These are phyloP conservation scores for Acrocyrtus sp. DNA, from an alignment of 2,888 invertebrate species.

Conservation along the genomic window DNA sequence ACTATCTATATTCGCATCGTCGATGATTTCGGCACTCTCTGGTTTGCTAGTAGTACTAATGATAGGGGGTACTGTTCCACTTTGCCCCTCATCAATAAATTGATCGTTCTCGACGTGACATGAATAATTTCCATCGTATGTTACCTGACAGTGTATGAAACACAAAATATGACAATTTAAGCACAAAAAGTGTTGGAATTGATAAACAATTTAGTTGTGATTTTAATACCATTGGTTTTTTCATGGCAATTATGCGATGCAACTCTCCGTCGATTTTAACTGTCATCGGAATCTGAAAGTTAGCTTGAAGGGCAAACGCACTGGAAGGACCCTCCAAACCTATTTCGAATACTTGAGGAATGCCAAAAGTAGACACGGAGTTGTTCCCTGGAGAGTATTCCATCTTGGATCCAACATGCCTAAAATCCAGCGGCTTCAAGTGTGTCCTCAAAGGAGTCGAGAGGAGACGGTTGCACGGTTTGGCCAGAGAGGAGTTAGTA, in stretches of 20 bases:
- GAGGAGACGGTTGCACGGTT: neutral
- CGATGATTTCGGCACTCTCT: too few relatives aligned
- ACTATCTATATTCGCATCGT: too few relatives aligned
- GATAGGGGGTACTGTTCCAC: too few relatives aligned
- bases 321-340: constrained; percentile 42
- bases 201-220: too few relatives aligned
- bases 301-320: constrained; percentile 23
- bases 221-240: constrained; percentile 11
- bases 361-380: constrained; percentile 19
- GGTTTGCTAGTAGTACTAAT: too few relatives aligned
- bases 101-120: too few relatives aligned
- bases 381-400: constrained; percentile 15
- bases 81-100: too few relatives aligned
- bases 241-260: constrained; percentile 27
- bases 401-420: constrained; percentile 2
- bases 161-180: too few relatives aligned
- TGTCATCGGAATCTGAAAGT: constrained; percentile 34
- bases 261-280: constrained; percentile 9
- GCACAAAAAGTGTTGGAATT: too few relatives aligned
- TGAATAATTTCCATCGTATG: too few relatives aligned
- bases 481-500: constrained; percentile 27
- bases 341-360: constrained; percentile 29
- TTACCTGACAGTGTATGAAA: too few relatives aligned
- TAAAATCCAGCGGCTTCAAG: constrained; percentile 15
- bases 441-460: constrained; percentile 12